phyloP scores from a whole-genome alignment of 2,113 vertebrate species.

The Terrapene triunguis region DNA sequence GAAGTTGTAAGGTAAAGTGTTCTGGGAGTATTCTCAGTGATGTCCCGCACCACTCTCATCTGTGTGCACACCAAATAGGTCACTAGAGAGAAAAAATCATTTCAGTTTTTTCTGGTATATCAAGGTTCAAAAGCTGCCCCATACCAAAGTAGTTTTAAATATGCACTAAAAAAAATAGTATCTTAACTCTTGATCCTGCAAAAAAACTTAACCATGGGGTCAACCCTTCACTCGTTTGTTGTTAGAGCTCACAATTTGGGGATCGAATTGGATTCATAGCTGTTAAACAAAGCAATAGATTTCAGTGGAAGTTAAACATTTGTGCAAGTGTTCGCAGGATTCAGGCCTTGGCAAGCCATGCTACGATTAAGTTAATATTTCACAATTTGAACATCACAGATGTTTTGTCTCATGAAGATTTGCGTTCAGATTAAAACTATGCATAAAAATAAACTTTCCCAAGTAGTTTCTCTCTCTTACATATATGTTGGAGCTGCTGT shows the following conservation, averaged over 20 bases:
- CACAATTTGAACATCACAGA: background rate
- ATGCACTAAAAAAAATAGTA: background rate
- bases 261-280: background rate
- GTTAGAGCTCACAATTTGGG: background rate
- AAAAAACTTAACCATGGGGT: background rate
- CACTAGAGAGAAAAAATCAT: slow-evolving; percentile 69
- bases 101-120: background rate
- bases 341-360: background rate
- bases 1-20: slow-evolving; percentile 90
- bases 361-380: background rate
- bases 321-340: background rate
- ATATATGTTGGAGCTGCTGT: background rate
- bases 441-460: background rate
- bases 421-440: background rate
- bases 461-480: background rate
- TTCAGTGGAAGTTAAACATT: background rate
- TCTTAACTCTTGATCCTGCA: background rate
- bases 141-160: background rate
- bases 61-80: slow-evolving; percentile 91
- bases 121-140: background rate
- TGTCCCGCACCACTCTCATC: slow-evolving; percentile 87
- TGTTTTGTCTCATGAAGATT: background rate
- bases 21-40: slow-evolving; percentile 60
- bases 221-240: background rate
- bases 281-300: background rate